Conservation (phyloP, 2,888 invertebrate species). For the Limnephilus lunatus region DNA sequence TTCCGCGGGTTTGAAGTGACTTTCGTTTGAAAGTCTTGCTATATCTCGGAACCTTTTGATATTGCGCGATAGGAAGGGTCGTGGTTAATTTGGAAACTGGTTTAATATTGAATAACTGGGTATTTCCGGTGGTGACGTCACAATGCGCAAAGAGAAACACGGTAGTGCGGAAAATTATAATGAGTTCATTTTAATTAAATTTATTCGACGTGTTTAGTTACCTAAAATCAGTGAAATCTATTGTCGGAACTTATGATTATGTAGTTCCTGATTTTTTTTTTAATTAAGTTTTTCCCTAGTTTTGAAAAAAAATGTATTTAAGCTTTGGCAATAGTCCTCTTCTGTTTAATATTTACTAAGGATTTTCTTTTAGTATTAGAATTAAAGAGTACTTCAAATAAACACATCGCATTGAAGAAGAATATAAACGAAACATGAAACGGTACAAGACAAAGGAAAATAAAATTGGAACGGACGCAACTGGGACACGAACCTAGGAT, state of each 20-base stretch:
- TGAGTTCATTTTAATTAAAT: not conserved
- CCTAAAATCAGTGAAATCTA: not conserved
- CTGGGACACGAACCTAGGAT: too few species aligned
- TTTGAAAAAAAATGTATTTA: too few species aligned
- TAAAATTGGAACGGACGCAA: too few species aligned
- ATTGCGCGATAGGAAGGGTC: not conserved
- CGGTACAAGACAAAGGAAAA: too few species aligned
- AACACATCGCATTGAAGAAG: too few species aligned
- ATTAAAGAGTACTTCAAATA: too few species aligned
- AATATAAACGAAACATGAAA: too few species aligned
- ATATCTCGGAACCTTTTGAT: not conserved
- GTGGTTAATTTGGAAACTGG: not conserved
- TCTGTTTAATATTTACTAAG: too few species aligned
- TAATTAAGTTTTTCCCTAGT: too few species aligned
- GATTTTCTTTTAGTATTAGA: too few species aligned
- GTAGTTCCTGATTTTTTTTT: too few species aligned
- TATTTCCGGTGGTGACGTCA: constrained; percentile 17
- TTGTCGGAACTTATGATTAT: not conserved
- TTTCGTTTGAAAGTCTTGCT: not conserved
- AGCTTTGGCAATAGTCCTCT: too few species aligned
- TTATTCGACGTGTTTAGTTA: not conserved
- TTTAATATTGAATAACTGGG: not conserved
- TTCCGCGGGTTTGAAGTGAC: not conserved
- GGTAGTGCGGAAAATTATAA: not conserved
- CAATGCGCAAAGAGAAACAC: constrained; percentile 3